A percentile compares a stretch with the other conserved stretches of the same genome.
These are phyloP conservation scores for Diplolepis rosae DNA, from an alignment of 2,888 invertebrate genomes.

Conservation along the genomic window DNA sequence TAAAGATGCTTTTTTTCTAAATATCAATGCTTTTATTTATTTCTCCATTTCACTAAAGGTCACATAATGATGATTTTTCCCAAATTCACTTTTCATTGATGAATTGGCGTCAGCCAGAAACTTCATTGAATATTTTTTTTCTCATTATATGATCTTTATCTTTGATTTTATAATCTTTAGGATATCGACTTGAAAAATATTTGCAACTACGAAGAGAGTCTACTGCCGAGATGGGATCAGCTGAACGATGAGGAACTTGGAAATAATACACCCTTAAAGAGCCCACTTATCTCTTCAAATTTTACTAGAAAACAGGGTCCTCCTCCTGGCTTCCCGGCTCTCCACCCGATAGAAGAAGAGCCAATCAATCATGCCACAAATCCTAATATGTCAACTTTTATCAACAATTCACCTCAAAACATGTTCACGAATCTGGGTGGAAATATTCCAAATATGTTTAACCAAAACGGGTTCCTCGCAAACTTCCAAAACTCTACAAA, in stretches of 20 bases:
- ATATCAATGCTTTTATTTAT: not conserved
- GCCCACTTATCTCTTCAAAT: not conserved
- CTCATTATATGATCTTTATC: not conserved
- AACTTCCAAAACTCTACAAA: not conserved
- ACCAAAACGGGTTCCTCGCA: not conserved
- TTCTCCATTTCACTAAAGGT: not conserved
- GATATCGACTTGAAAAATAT: constrained; percentile 3
- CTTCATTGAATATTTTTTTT: not conserved
- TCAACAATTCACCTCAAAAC: not conserved
- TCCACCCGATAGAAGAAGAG: not conserved
- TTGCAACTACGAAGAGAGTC: constrained; percentile 1
- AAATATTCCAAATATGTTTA: not conserved
- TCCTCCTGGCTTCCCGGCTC: constrained; percentile 4
- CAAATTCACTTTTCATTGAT: not conserved
- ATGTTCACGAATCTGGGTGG: not conserved
- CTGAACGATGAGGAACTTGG: not conserved
- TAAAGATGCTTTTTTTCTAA: not conserved
- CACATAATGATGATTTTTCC: constrained; percentile 11
- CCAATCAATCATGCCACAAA: not conserved
- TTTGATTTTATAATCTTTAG: not conserved
- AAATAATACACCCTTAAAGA: no score
- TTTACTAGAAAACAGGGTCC: constrained; percentile 5
- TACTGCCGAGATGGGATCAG: not conserved
- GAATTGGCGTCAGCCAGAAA: no score
- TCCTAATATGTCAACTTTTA: not conserved